Evolutionary conservation across 2,888 invertebrate species (phyloP).

Genomic region (Xanthia icteritia): DNA sequence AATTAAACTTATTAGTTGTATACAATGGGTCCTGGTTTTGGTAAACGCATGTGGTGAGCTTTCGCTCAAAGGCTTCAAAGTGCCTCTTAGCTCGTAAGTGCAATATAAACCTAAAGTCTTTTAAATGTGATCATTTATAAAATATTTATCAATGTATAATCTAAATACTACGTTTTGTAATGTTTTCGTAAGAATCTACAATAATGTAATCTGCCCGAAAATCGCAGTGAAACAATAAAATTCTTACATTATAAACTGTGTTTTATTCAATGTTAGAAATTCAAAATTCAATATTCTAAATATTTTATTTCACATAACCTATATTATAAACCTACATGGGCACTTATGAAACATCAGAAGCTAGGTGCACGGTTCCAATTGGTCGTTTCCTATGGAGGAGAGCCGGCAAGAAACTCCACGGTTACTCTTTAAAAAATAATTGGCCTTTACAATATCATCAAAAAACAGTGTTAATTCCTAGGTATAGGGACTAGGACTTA

Average conservation of each 20-base stretch:
- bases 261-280: constrained; percentile 27
- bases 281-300: too few relatives aligned
- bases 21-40: constrained; percentile 81
- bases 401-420: too few relatives aligned
- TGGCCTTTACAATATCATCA: too few relatives aligned
- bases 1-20: constrained; percentile 64
- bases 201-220: constrained; percentile 83
- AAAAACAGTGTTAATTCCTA: too few relatives aligned
- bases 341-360: too few relatives aligned
- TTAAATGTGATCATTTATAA: constrained; percentile 87
- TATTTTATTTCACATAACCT: too few relatives aligned
- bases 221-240: constrained; percentile 69
- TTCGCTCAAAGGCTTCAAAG: constrained; percentile 80
- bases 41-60: constrained; percentile 89
- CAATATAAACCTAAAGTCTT: constrained; percentile 80
- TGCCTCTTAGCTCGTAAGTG: constrained; percentile 83
- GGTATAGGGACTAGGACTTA: too few relatives aligned
- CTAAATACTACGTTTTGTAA: constrained; percentile 84
- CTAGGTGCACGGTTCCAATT: too few relatives aligned
- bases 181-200: constrained; percentile 82
- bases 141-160: constrained; percentile 83
- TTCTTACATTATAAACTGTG: constrained; percentile 55
- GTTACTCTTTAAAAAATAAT: too few relatives aligned
- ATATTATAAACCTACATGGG: too few relatives aligned
- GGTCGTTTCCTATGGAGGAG: too few relatives aligned